A percentile compares a stretch with the other conserved stretches of the same genome.
phyloP scores from a whole-genome alignment of 1,140 invertebrate genomes.

The Zaprionus ghesquierei region DNA sequence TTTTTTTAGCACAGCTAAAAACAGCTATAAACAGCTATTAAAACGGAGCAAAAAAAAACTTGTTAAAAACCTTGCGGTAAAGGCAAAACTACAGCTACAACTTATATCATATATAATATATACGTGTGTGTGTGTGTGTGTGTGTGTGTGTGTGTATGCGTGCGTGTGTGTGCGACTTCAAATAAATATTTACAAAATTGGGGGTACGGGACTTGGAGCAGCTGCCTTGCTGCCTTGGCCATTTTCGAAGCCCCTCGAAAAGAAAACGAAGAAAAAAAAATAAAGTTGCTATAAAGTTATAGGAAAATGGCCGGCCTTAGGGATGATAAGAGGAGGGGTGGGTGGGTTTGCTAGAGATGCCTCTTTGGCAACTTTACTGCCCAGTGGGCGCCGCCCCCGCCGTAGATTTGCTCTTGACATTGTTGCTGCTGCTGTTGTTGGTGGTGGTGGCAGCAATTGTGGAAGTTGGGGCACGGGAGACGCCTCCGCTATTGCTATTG shows the following conservation, averaged over 20 bases:
- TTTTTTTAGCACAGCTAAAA: constrained; percentile 72
- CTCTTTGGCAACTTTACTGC: constrained; percentile 3
- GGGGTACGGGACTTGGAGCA: neutral
- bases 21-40: constrained; percentile 20
- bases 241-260: too few species aligned
- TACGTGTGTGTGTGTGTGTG: constrained; percentile 28
- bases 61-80: constrained; percentile 25
- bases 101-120: constrained; percentile 42
- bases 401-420: constrained; percentile 45
- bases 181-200: constrained; percentile 78
- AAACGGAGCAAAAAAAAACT: constrained; percentile 31
- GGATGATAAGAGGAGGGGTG: neutral
- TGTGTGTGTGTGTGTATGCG: constrained; percentile 24
- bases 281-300: constrained; percentile 14
- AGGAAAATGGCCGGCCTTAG: constrained; percentile 18
- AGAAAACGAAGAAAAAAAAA: constrained; percentile 28
- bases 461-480: neutral
- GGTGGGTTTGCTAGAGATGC: neutral
- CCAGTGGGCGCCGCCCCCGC: constrained; percentile 18
- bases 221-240: neutral
- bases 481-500: constrained; percentile 2
- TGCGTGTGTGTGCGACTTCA: constrained; percentile 50
- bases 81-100: constrained; percentile 49
- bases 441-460: neutral
- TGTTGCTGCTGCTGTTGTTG: constrained; percentile 3